A percentile compares a stretch with the other conserved stretches of the same genome.
These are phyloP conservation scores for Brachyhypopomus occidentalis DNA, from an alignment of 2,113 vertebrate genomes.

Conservation along the genomic window DNA sequence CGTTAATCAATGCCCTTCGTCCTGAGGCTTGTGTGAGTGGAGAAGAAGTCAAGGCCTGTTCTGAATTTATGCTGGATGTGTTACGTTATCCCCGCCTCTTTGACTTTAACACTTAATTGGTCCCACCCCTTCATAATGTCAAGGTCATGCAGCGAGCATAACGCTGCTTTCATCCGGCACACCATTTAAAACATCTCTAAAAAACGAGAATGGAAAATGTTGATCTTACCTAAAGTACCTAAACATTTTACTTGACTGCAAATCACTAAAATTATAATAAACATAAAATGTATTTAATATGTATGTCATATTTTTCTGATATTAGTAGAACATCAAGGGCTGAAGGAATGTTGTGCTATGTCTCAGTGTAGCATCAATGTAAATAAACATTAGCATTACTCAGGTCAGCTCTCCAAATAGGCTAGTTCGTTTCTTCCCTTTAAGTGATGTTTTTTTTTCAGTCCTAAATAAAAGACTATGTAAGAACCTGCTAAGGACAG, in stretches of 20 bases:
- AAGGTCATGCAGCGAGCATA: slow-evolving; percentile 64
- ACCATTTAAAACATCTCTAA: neutral
- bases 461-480: neutral
- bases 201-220: neutral
- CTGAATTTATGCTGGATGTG: slow-evolving; percentile 64
- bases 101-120: slow-evolving; percentile 13
- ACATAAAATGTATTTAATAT: no score
- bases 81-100: slow-evolving; percentile 59
- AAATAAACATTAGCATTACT: neutral
- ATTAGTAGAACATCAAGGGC: neutral
- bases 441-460: neutral
- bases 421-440: neutral
- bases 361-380: neutral
- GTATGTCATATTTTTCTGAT: neutral
- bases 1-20: slow-evolving; percentile 69
- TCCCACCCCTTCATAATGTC: slow-evolving; percentile 70
- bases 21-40: slow-evolving; percentile 72
- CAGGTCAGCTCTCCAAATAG: neutral
- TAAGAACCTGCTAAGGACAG: neutral
- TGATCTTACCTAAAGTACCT: neutral
- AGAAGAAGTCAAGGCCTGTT: slow-evolving; percentile 34
- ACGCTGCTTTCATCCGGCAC: neutral
- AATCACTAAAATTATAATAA: neutral
- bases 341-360: neutral
- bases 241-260: neutral